Percentiles rank a stretch among this genome's conserved stretches.
Evolutionary conservation across 1,140 invertebrate genomes (phyloP).

Genomic region (Drosophila cardini): DNA sequence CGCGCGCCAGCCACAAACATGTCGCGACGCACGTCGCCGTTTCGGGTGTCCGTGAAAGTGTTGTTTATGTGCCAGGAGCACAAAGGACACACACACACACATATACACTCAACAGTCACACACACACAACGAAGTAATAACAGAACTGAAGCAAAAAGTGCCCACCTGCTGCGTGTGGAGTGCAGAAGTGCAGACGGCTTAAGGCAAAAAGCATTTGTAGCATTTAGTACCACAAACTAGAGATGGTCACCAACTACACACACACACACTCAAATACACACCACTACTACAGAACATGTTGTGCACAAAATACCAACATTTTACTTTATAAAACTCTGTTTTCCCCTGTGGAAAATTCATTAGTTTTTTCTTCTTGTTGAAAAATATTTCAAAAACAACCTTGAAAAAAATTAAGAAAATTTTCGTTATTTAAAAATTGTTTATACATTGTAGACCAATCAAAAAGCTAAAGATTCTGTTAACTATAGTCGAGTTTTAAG

Average conservation of each 20-base stretch:
- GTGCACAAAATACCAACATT: background rate
- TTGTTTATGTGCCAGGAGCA: constrained; percentile 61
- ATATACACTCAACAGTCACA: constrained; percentile 4
- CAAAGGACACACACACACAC: constrained; percentile 32
- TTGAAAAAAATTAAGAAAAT: too few species aligned
- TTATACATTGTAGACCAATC: too few species aligned
- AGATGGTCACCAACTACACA: constrained; percentile 4
- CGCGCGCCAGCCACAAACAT: constrained; percentile 65
- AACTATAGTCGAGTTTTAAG: too few species aligned
- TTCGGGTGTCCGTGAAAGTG: constrained; percentile 61
- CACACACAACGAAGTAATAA: constrained; percentile 16
- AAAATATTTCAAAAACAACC: too few species aligned
- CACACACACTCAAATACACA: constrained; percentile 5
- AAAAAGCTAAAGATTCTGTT: too few species aligned
- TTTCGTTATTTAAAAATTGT: too few species aligned
- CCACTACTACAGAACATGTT: background rate
- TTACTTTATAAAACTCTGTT: too few species aligned
- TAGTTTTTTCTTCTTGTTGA: too few species aligned
- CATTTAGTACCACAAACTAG: constrained; percentile 8
- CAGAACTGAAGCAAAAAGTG: constrained; percentile 37
- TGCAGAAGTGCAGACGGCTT: constrained; percentile 35
- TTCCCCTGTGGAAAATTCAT: too few species aligned
- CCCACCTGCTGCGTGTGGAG: constrained; percentile 44
- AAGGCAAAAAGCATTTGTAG: constrained; percentile 22
- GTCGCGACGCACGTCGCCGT: constrained; percentile 61